Evolutionary conservation across 2,113 vertebrate genomes (phyloP).

Genomic region (Phylloscopus trochilus): DNA sequence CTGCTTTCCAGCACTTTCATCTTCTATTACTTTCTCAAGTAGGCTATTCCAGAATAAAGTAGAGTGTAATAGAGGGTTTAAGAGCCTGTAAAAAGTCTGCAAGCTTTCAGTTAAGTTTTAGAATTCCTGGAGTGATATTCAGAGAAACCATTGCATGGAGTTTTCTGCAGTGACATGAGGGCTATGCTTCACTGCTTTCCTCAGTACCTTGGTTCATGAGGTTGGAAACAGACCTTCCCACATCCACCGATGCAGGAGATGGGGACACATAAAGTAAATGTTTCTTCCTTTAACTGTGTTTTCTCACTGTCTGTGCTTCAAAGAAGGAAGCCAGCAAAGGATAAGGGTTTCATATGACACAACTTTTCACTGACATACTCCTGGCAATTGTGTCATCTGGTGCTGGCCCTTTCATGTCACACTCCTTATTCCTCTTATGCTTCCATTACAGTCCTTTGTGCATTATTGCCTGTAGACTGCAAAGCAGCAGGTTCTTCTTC

Average conservation of each 20-base stretch:
- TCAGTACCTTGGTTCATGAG: not conserved
- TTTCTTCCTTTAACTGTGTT: not conserved
- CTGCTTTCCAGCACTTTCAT: not conserved
- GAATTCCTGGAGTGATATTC: not conserved
- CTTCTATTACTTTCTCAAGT: not conserved
- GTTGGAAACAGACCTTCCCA: not conserved
- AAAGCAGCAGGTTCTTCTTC: not conserved
- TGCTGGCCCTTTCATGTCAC: not conserved
- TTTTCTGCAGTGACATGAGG: not conserved
- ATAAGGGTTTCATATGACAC: not conserved
- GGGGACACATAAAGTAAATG: not conserved
- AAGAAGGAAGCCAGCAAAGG: not conserved
- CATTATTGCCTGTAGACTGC: not conserved
- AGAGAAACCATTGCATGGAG: not conserved
- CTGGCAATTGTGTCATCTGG: not conserved
- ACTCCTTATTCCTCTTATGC: not conserved
- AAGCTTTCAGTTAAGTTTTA: not conserved
- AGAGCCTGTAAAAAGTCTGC: not conserved
- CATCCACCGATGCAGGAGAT: fast-evolving
- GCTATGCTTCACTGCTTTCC: not conserved
- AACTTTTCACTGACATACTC: not conserved
- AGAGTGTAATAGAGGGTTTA: not conserved
- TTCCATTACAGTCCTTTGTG: not conserved
- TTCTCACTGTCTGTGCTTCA: not conserved
- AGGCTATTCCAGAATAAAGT: not conserved